A percentile compares a stretch with the other conserved stretches of the same genome.
These are phyloP conservation scores for Centropyge bicolor DNA, from an alignment of 2,797 vertebrate species.

Conservation along the genomic window DNA sequence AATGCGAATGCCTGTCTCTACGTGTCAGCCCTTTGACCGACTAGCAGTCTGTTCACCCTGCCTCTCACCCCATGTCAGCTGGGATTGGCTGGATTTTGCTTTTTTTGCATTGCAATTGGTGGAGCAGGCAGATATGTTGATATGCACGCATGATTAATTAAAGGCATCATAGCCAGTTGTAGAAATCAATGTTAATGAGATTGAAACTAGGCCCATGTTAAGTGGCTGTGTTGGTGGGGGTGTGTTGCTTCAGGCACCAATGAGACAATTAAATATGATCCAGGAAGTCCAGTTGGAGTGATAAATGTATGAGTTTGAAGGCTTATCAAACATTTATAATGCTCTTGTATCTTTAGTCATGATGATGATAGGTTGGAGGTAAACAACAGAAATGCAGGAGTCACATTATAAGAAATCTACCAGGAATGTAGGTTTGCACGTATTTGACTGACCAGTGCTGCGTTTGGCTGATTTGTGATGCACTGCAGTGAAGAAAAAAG, in stretches of 20 bases:
- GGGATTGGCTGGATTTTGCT: no score
- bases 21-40: no score
- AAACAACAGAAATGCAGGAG: not conserved
- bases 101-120: not conserved
- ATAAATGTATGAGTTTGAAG: not conserved
- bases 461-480: not conserved
- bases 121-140: not conserved
- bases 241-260: not conserved
- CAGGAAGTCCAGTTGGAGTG: not conserved
- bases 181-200: not conserved
- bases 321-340: not conserved
- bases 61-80: no score
- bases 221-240: not conserved
- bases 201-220: not conserved
- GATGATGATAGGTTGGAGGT: not conserved
- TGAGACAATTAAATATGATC: not conserved
- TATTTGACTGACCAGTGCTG: not conserved
- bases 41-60: no score
- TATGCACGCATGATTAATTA: not conserved
- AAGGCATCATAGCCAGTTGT: not conserved
- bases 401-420: not conserved
- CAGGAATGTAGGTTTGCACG: no score
- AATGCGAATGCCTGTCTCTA: no score
- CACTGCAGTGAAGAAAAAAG: not conserved
- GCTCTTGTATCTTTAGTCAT: no score